Evolutionary conservation across 2,113 vertebrate species (phyloP).

Genomic region (Prolemur simus): DNA sequence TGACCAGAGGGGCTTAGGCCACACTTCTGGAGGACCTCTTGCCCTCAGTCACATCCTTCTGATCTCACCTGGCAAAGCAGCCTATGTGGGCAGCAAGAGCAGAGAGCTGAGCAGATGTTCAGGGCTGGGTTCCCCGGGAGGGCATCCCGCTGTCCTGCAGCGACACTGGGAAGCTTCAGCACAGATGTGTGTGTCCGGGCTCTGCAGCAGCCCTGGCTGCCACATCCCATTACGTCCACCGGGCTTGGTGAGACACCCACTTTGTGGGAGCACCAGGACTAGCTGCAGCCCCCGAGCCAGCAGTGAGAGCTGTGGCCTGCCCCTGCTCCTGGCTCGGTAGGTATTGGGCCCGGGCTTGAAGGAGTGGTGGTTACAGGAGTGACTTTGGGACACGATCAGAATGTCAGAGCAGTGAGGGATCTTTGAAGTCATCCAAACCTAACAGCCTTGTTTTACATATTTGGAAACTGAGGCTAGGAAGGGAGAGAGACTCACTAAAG

Average conservation of each 20-base stretch:
- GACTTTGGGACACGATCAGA: background rate
- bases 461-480: background rate
- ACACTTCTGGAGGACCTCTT: background rate
- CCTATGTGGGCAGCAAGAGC: background rate
- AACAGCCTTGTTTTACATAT: background rate
- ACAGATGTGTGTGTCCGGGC: background rate
- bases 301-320: background rate
- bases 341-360: background rate
- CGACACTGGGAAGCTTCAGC: background rate
- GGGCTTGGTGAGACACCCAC: background rate
- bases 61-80: background rate
- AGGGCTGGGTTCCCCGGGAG: fast-evolving
- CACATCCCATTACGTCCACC: background rate
- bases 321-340: background rate
- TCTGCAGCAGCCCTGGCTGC: too few species aligned
- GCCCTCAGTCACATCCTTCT: background rate
- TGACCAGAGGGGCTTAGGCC: background rate
- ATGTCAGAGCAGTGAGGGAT: background rate
- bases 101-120: background rate
- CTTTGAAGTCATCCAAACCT: background rate
- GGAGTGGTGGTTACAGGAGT: background rate
- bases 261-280: fast-evolving
- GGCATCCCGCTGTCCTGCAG: background rate
- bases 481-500: background rate
- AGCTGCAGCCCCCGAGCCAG: background rate